phyloP scores from a whole-genome alignment of 2,113 vertebrate species.

The Hypanus sabinus region DNA sequence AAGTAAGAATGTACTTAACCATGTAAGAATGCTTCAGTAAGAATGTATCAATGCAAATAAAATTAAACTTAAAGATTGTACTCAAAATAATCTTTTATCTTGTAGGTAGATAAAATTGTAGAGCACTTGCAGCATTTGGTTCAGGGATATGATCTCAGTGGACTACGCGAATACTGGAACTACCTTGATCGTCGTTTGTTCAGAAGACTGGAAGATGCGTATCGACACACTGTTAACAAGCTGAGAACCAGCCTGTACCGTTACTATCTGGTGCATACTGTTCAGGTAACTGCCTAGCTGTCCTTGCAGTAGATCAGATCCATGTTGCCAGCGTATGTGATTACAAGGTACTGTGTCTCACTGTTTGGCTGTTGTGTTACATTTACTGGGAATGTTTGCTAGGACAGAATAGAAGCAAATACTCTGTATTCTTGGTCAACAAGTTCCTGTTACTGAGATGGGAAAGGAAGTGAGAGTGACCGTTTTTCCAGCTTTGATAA shows the following conservation, averaged over 20 bases:
- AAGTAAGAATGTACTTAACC: too few species aligned
- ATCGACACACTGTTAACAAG: constrained; percentile 81
- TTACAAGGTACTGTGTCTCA: background rate
- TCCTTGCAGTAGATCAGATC: constrained; percentile 52
- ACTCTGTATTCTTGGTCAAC: too few species aligned
- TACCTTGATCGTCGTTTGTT: constrained; percentile 85
- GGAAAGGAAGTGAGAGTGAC: background rate
- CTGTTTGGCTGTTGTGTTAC: background rate
- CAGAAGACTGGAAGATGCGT: constrained; percentile 83
- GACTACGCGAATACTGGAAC: constrained; percentile 85
- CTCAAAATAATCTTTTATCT: background rate
- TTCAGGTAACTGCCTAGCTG: constrained; percentile 60
- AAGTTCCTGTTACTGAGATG: background rate
- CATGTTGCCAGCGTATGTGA: constrained; percentile 62
- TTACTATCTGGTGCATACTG: constrained; percentile 78
- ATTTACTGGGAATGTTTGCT: too few species aligned
- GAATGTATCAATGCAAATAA: background rate
- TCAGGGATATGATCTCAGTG: constrained; percentile 73
- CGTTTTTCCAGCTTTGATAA: background rate
- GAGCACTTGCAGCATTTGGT: constrained; percentile 85
- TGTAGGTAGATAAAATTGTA: constrained; percentile 91
- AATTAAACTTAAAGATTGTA: background rate
- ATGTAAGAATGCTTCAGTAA: background rate
- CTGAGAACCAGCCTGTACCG: constrained; percentile 87
- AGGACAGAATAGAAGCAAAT: background rate